These are phyloP conservation scores for Hepsetus odoe DNA, from an alignment of 2,113 vertebrate genomes.

Conservation along the genomic window DNA sequence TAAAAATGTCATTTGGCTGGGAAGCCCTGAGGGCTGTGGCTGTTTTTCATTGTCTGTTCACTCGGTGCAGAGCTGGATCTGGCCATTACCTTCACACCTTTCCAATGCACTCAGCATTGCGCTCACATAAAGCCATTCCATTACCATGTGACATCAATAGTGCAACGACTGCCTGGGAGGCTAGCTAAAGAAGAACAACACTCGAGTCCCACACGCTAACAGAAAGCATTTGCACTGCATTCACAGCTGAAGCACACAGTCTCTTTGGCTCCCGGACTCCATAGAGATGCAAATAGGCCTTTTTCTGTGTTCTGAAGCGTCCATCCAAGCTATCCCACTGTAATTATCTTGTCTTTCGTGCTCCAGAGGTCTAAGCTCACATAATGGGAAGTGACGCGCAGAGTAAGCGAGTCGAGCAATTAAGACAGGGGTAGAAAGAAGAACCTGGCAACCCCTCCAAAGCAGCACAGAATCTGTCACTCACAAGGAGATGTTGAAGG, in stretches of 20 bases:
- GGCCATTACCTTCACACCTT: constrained; percentile 21
- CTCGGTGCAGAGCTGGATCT: background rate
- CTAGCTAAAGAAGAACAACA: background rate
- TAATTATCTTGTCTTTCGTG: constrained; percentile 72
- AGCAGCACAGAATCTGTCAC: constrained; percentile 58
- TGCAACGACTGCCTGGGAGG: constrained; percentile 1
- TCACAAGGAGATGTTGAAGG: constrained; percentile 38
- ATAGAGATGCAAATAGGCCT: constrained; percentile 54
- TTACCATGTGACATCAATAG: constrained; percentile 19
- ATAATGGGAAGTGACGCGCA: constrained; percentile 61
- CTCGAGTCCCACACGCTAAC: background rate
- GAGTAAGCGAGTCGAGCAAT: constrained; percentile 63
- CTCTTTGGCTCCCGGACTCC: constrained; percentile 28
- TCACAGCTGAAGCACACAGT: constrained; percentile 16
- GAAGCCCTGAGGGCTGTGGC: background rate
- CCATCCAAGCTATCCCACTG: constrained; percentile 46
- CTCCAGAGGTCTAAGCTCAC: constrained; percentile 62
- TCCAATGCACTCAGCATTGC: background rate
- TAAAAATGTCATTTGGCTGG: background rate
- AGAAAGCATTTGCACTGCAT: constrained; percentile 24
- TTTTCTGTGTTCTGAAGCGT: constrained; percentile 45
- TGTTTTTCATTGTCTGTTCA: background rate
- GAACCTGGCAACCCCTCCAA: constrained; percentile 53
- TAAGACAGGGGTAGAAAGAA: constrained; percentile 67
- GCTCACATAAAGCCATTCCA: background rate